Evolutionary conservation across 2,888 invertebrate species (phyloP), one percentile per base, ranked within the genome.

Genomic region (Caenorhabditis virilis): DNA sequence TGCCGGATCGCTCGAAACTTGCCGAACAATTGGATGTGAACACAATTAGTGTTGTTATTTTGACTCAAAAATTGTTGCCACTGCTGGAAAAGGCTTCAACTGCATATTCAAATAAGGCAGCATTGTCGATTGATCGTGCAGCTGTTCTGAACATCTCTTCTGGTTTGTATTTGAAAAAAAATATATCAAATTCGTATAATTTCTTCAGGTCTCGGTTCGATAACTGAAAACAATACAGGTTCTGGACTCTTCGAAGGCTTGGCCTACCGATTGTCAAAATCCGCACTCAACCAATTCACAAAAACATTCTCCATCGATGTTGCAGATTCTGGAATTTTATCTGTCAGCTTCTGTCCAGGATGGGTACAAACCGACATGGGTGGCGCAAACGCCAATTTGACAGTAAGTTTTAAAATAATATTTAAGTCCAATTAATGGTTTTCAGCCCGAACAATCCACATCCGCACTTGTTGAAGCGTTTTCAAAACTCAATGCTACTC

Each of bases 291-390:
- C 39, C 69, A 70, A 47, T 67, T 74, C 42, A 65, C 70, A 26
- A 72, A 64, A 42, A 68, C 69, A 3, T 42, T 75, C 11, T 47
- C 72, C 2, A 36, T 74, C 18, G 74, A 67, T 41, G 18, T 71
- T 38, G 30, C 51, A 15, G 57, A 53, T n/a, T 52, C 63, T 11
- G 55, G 61, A 18, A 68, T 76, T 48, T 53, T 76, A 16, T 61
- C 64, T 15, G 73, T 69, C 15, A 56, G 60, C 16, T 58, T 69
- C 41, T 67, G 64, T 54, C 72, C 72, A 18, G 74, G 74, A 55
- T 76, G 76, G 76, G 76, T 76, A 9, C 54, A 67, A 46, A 76
- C 76, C 9, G 76, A 77, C 30, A 69, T 77, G 74, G 77, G 77
- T n/a, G 72, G 74, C 1, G 33, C 26, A 13, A 59, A 64, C 6